These are phyloP conservation scores for Pedetes capensis DNA, from an alignment of 2,113 vertebrate genomes.

Conservation along the genomic window DNA sequence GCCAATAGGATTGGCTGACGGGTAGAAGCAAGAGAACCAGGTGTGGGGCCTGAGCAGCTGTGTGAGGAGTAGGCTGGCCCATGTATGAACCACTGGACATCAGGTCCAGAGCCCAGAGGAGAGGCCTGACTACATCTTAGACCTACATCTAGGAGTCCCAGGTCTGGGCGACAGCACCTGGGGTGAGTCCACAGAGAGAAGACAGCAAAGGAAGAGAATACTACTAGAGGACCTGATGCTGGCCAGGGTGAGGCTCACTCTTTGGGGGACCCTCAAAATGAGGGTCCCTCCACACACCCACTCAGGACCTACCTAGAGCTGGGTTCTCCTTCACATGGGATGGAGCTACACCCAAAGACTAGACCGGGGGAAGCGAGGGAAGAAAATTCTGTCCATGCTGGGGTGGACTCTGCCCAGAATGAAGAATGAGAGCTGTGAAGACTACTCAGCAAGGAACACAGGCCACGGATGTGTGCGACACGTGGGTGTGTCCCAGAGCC, in stretches of 20 bases:
- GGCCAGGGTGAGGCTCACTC: background rate
- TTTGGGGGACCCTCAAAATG: background rate
- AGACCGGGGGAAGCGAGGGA: background rate
- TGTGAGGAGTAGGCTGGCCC: too few species aligned
- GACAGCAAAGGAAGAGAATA: background rate
- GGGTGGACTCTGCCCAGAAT: background rate
- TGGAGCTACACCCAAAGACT: background rate
- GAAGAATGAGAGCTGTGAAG: background rate
- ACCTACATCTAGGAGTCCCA: background rate
- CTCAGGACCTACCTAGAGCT: background rate
- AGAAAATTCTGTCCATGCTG: background rate
- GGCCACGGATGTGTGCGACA: background rate
- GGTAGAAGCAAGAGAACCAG: background rate
- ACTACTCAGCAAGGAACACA: too few species aligned
- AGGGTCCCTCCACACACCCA: background rate
- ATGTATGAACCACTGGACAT: accelerated
- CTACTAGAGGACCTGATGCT: background rate
- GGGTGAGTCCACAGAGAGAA: background rate
- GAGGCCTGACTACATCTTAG: background rate
- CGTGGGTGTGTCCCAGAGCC: background rate
- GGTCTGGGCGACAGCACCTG: background rate
- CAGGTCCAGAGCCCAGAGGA: background rate
- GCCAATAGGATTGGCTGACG: background rate
- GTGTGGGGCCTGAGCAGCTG: background rate
- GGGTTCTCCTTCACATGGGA: background rate